Percentiles rank a stretch among this genome's conserved stretches.
These are phyloP conservation scores for Lanistes nyassanus DNA, from an alignment of 1,140 invertebrate species.

Conservation along the genomic window DNA sequence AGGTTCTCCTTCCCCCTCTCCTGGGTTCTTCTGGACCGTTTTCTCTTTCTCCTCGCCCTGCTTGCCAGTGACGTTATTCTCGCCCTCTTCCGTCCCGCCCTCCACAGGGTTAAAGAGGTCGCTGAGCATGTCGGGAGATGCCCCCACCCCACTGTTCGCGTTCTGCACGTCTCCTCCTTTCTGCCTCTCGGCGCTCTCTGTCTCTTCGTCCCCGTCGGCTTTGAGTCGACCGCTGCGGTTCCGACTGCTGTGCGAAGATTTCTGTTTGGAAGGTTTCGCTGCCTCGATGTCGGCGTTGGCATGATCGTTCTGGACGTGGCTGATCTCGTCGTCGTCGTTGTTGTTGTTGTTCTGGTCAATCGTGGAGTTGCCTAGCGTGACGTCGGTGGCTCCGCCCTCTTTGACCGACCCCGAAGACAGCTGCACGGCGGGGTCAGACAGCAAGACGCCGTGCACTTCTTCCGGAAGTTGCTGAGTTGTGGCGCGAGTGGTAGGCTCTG, in stretches of 20 bases:
- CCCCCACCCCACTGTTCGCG: too few relatives aligned
- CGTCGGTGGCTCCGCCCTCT: too few relatives aligned
- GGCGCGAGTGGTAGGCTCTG: neutral
- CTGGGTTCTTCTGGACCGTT: neutral
- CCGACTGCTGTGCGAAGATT: neutral
- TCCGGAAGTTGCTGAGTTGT: neutral
- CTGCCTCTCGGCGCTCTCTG: too few relatives aligned
- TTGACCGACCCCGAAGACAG: too few relatives aligned
- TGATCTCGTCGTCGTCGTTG: too few relatives aligned
- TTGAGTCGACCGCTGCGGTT: neutral
- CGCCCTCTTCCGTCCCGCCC: neutral
- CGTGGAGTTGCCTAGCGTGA: too few relatives aligned
- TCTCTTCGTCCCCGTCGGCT: too few relatives aligned
- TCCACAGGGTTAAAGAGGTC: too few relatives aligned
- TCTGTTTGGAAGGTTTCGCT: neutral
- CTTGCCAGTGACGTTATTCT: neutral
- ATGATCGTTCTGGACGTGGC: too few relatives aligned
- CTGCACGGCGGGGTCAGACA: neutral
- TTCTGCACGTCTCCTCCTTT: too few relatives aligned
- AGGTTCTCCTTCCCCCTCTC: neutral
- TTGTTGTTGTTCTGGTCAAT: neutral
- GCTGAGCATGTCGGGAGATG: too few relatives aligned
- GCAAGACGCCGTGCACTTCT: neutral
- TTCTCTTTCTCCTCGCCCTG: neutral
- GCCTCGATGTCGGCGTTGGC: too few relatives aligned